phyloP scores from a whole-genome alignment of 2,113 vertebrate species.

The Egretta garzetta region DNA sequence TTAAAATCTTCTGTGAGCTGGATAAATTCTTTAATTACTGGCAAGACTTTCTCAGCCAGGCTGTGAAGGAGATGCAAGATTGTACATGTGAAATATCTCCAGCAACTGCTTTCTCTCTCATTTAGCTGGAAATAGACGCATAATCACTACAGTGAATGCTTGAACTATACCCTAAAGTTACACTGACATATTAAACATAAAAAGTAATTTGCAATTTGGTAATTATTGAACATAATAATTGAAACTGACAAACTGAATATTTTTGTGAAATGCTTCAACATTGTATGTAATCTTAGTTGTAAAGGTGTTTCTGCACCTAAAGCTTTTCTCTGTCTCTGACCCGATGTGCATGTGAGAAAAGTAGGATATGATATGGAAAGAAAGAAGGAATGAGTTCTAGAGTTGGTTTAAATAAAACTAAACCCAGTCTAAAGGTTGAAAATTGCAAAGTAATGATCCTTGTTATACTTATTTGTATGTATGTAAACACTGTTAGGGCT shows the following conservation, averaged over 20 bases:
- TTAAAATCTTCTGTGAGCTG: not conserved
- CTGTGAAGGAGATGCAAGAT: not conserved
- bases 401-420: not conserved
- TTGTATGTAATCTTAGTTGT: not conserved
- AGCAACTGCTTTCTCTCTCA: not conserved
- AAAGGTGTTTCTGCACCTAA: not conserved
- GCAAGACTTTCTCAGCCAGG: not conserved
- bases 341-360: not conserved
- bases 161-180: not conserved
- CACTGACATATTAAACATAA: not conserved
- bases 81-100: not conserved
- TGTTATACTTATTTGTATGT: not conserved
- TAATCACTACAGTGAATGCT: not conserved
- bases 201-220: not conserved
- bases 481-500: not conserved
- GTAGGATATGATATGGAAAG: not conserved
- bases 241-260: not conserved
- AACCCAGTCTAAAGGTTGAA: not conserved
- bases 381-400: not conserved
- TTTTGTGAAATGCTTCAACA: not conserved
- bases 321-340: not conserved
- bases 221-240: not conserved
- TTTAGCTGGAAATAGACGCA: not conserved
- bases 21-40: conserved; percentile 21
- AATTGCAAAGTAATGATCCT: not conserved